phyloP scores from a whole-genome alignment of 2,888 invertebrate species.

The Acleris holmiana region DNA sequence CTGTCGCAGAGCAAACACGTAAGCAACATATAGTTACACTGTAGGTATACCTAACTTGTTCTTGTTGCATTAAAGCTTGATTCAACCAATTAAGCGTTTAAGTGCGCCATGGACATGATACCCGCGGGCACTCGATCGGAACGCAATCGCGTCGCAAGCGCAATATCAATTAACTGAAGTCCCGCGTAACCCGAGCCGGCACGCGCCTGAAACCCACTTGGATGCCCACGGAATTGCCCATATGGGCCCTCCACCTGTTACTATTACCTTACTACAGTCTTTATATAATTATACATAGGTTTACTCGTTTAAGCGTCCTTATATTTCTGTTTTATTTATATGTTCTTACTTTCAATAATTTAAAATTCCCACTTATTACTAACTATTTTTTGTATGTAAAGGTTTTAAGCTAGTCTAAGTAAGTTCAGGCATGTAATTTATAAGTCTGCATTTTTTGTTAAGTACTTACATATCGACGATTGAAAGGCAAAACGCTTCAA shows the following conservation, averaged over 20 bases:
- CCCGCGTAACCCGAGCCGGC: constrained; percentile 61
- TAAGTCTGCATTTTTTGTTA: too few species aligned
- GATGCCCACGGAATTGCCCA: constrained; percentile 60
- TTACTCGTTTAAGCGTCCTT: too few species aligned
- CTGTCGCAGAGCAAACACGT: not conserved
- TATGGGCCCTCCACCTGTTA: constrained; percentile 55
- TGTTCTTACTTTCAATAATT: too few species aligned
- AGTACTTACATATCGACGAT: too few species aligned
- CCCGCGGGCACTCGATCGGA: constrained; percentile 56
- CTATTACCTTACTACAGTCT: not conserved
- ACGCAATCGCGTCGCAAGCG: constrained; percentile 54
- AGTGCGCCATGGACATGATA: constrained; percentile 48
- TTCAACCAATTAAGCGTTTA: not conserved
- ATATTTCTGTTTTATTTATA: too few species aligned
- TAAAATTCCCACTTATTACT: too few species aligned
- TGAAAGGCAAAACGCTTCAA: too few species aligned
- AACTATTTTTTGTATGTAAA: too few species aligned
- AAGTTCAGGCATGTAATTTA: too few species aligned
- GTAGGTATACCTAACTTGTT: not conserved
- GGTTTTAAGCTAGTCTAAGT: too few species aligned
- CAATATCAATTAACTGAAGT: constrained; percentile 79
- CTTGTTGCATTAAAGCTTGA: not conserved
- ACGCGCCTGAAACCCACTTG: constrained; percentile 65
- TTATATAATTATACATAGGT: too few species aligned
- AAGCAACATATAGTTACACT: not conserved